These are phyloP conservation scores for Thalassaphorura encarpata DNA, from an alignment of 1,140 invertebrate genomes.

Conservation along the genomic window DNA sequence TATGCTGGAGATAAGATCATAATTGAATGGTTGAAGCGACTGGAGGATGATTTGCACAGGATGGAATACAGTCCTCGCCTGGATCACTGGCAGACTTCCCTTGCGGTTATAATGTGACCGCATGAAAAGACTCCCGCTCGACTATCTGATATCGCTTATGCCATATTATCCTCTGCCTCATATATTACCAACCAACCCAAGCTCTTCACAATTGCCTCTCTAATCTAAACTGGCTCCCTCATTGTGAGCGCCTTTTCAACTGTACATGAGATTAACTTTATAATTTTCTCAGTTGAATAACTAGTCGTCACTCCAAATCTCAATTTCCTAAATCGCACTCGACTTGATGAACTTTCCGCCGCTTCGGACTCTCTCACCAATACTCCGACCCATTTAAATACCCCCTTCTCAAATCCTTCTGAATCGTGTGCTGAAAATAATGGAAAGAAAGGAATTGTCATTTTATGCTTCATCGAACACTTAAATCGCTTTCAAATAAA, in stretches of 20 bases:
- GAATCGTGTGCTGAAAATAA: no score
- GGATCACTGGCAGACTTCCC: background rate
- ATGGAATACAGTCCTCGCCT: conserved; percentile 14
- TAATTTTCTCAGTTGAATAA: conserved; percentile 33
- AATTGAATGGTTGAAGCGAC: conserved; percentile 27
- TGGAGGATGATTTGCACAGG: conserved; percentile 28
- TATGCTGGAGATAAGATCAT: conserved; percentile 27
- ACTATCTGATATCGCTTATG: conserved; percentile 3
- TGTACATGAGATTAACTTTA: conserved; percentile 33
- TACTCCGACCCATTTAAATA: background rate
- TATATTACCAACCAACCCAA: conserved; percentile 13
- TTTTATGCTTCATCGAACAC: no score
- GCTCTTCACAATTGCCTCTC: conserved; percentile 28
- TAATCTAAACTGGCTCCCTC: conserved; percentile 26
- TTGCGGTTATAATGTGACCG: background rate
- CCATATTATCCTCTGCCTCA: conserved; percentile 11
- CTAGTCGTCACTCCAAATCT: conserved; percentile 19
- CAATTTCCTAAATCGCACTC: conserved; percentile 29
- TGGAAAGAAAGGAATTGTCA: no score
- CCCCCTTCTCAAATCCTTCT: no score
- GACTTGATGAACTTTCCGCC: conserved; percentile 13
- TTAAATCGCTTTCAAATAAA: no score
- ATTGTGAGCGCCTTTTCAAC: conserved; percentile 31
- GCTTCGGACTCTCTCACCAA: background rate
- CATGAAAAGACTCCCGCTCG: background rate